Conservation (phyloP, 2,113 vertebrate species). For the Xiphias gladius region DNA sequence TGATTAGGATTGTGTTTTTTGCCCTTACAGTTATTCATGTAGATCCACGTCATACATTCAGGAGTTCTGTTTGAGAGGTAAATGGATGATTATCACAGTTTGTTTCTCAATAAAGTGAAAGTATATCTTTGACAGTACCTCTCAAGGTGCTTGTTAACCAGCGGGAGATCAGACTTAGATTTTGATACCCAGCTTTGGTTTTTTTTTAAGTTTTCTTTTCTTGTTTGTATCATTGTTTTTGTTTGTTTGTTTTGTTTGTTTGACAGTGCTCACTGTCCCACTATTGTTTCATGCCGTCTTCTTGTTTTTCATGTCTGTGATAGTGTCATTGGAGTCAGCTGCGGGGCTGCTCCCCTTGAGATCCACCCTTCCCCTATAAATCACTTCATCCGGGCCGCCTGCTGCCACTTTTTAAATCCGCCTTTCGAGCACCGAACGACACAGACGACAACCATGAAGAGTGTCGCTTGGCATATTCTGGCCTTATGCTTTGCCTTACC, state of each 20-base stretch:
- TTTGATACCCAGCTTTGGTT: background rate
- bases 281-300: background rate
- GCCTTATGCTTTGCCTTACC: slow-evolving; percentile 21
- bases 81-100: too few relatives aligned
- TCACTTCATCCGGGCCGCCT: slow-evolving; percentile 1
- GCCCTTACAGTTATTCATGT: too few relatives aligned
- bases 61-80: too few relatives aligned
- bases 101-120: too few relatives aligned
- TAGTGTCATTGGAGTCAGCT: background rate
- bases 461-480: background rate
- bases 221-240: background rate
- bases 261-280: background rate
- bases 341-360: slow-evolving; percentile 1
- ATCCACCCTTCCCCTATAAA: slow-evolving; percentile 50
- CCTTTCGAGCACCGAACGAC: background rate
- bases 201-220: background rate
- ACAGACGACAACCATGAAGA: slow-evolving; percentile 41
- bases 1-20: too few relatives aligned
- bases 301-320: background rate
- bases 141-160: too few relatives aligned
- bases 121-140: too few relatives aligned
- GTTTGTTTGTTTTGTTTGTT: background rate
- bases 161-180: background rate
- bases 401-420: background rate
- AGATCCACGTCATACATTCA: too few relatives aligned